These are phyloP conservation scores for Ptyas mucosa DNA, from an alignment of 2,113 vertebrate genomes.

Conservation along the genomic window DNA sequence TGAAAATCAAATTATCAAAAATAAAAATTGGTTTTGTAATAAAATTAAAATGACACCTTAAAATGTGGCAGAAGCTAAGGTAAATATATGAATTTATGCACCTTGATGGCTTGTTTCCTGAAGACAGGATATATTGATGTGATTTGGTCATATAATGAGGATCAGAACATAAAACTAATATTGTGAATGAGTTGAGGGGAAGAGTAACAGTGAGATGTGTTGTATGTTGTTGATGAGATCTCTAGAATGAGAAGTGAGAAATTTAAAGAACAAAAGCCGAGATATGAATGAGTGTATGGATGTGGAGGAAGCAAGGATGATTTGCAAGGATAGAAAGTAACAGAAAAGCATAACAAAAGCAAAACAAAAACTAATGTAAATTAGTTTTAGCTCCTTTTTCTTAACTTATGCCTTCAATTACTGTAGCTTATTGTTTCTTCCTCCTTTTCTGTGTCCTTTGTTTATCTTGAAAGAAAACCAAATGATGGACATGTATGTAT, in stretches of 20 bases:
- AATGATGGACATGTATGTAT: background rate
- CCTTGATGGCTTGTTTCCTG: background rate
- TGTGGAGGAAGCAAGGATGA: background rate
- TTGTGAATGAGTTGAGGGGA: background rate
- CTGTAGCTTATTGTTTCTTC: background rate
- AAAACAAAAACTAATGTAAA: too few relatives aligned
- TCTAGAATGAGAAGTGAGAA: background rate
- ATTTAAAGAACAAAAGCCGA: background rate
- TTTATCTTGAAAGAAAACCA: background rate
- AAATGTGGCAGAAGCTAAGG: background rate
- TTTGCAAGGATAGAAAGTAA: background rate
- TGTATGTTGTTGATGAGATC: background rate
- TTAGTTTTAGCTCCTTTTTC: background rate
- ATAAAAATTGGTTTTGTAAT: background rate
- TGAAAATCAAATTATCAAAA: background rate
- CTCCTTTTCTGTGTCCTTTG: background rate
- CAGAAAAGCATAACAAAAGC: background rate
- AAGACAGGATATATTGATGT: background rate
- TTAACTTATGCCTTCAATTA: background rate
- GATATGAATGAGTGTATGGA: background rate
- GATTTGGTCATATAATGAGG: background rate
- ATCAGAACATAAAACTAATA: background rate
- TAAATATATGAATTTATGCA: background rate
- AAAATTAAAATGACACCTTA: background rate
- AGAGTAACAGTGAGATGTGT: background rate